Evolutionary conservation across 2,797 vertebrate genomes (phyloP), one percentile per base, ranked within the genome.

Genomic region (Sarcophilus harrisii): DNA sequence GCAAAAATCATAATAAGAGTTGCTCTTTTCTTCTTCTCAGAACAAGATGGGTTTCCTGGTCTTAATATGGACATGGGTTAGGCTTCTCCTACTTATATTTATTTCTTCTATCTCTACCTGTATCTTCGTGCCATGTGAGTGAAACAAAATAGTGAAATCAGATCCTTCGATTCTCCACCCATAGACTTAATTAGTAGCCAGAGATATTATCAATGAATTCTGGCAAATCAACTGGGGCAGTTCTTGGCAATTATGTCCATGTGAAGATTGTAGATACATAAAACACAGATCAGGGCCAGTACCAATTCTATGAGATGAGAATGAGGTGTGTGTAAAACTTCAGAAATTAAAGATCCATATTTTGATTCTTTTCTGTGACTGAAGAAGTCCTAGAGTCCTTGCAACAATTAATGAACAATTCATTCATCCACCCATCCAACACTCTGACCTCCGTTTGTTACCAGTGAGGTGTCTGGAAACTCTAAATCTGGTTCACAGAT

Each of bases 11-110:
- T 55, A 55, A 55, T 55, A 55, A n/a, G 45, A 8, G 1, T 10
- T 94, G 90, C 90, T 94, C 94, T 92, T 57, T 57, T 57, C 57
- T 57, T 57, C 57, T 97, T 94, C 89, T 93, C 54, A 62, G 54
- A 90, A 38, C 32, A 81, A 81, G 5, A 9, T 24, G 6, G 73
- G n/a, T 81, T 38, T 45, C 38, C 38, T 81, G 73, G 38, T 11
- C 73, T 81, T 81, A 55, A 11, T 55, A 24, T 45, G 38, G 38
- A 27, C 38, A 81, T 24, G 21, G 32, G 6, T 45, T 45, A 45
- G 73, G 18, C 73, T 81, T 94, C 87, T 93, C 10, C 29, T 45
- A 59, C 55, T 38, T 66, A 95, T 57, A 16, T 14, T 58, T 11
- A 54, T 21, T 27, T 16, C 30, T 87, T 1, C 16, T 11, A 4